Evolutionary conservation across 2,888 invertebrate species (phyloP), one percentile per base, ranked within the genome.

Genomic region (Machimus atricapillus): DNA sequence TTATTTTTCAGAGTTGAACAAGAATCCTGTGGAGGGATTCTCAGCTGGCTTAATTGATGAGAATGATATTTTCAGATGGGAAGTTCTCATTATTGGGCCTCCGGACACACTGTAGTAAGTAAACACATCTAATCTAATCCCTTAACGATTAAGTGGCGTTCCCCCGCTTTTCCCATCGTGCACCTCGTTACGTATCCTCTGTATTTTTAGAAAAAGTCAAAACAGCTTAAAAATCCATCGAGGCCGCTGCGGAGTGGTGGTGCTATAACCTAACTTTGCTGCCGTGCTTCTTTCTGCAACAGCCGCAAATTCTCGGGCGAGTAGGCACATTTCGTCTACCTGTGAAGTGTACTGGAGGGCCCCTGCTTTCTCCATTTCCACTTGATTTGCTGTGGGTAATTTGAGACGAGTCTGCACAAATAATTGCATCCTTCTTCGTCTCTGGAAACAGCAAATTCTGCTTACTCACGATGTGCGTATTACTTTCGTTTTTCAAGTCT

Each of bases 41-140:
- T 99, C 99, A 94, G 99, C 99, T 93, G 99, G 99, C 91, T 95
- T 99, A 91, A 98, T 99, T 93, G 99, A 99, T 94, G 99, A 99
- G 94, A 97, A 98, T 95, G 99, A 99, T 94, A 98, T 99, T 93
- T 99, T 98, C 94, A 96, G 97, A 95, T 99, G 99, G 99, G 99
- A 99, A 95, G 99, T 99, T 91, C 96, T 99, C 91, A 99, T 99
- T 93, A 99, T 99, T 94, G 99, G 99, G 91, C 99, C 99, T 93
- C 98, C 99, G 92, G 99, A 99, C 94, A 99, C 99, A 89, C 94
- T 98, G 91, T 99, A 98, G 98, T 99, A 94, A 96, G 98, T 96
- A 93, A 95, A 92, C 85, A 14, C 1, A 31, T 40, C 74, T n/a
- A n/a, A n/a, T n/a, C n/a, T n/a, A 19, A 27, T 46, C 7, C 14